Evolutionary conservation across 2,113 vertebrate species (phyloP), one percentile per base, ranked within the genome.

Genomic region (Telmatochromis sp.): DNA sequence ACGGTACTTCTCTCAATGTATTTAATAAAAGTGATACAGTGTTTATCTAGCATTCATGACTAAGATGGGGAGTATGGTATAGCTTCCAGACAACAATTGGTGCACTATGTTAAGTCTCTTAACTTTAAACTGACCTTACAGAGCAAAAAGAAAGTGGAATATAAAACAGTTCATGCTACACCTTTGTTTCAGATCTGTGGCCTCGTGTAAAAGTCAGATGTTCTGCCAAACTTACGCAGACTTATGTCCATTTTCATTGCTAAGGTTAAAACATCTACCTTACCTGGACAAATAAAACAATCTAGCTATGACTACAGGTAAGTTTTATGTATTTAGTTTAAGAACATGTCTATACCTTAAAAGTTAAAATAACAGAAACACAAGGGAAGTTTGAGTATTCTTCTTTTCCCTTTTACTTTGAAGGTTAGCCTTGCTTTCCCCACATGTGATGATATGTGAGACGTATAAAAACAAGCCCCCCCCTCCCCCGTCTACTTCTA

Each of bases 391-490:
- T 49, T 78, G 7, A 7, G 45, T 49, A 28, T 13, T 78, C 42
- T 49, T 21, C 13, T 42, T 60, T 54, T 49, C 42, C 23, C 15
- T 47, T 78, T 78, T 49, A 49, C 42, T 78, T 78, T 78, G 70
- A 78, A 78, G 83, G 19, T 53, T 75, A 45, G 21, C 73, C 17
- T 82, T 6, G 8, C 35, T 55, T 80, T 7, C 14, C 21, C 15
- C 33, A 35, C 89, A 40, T 60, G 40, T 14, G 70, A 82, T 47
- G 70, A 87, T 90, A 70, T 86, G 42, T 90, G 84, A 82, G 57
- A 80, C 86, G 89, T 91, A n/a, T 73, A 90, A 89, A 88, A 88
- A 92, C n/a, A 17, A 17, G 83, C 45, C 58, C 12, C 9, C 26
- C 31, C 21, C 31, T 0, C 47, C 15, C 28, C 26, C 42, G 9